A percentile compares a stretch with the other conserved stretches of the same genome.
These are phyloP conservation scores for Sceloporus undulatus DNA, from an alignment of 2,113 vertebrate genomes.

Conservation along the genomic window DNA sequence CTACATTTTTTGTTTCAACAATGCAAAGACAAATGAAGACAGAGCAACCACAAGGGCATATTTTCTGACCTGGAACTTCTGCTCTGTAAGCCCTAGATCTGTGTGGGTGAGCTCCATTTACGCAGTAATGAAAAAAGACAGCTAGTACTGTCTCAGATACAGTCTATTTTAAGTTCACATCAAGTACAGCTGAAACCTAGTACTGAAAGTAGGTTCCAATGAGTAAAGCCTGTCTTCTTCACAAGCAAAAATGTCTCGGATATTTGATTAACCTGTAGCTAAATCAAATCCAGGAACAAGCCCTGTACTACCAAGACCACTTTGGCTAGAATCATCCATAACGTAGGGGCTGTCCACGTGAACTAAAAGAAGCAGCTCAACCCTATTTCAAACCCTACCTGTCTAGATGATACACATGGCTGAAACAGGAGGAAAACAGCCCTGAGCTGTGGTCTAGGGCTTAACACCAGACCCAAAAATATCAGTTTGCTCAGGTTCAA, in stretches of 20 bases:
- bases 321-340: too few relatives aligned
- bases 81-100: neutral
- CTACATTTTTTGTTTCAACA: neutral
- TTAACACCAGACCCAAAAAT: too few relatives aligned
- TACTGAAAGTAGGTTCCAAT: neutral
- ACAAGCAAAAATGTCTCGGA: neutral
- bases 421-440: too few relatives aligned
- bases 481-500: too few relatives aligned
- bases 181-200: neutral
- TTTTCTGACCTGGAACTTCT: neutral
- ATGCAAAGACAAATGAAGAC: neutral
- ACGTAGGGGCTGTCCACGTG: too few relatives aligned
- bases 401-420: too few relatives aligned
- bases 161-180: neutral
- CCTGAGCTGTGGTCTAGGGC: too few relatives aligned
- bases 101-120: neutral
- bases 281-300: neutral
- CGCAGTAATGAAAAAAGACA: slow-evolving; percentile 1
- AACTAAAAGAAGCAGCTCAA: too few relatives aligned
- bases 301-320: too few relatives aligned
- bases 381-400: too few relatives aligned
- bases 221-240: neutral
- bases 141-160: neutral
- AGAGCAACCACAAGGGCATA: neutral
- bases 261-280: neutral